Percentiles rank a stretch among this genome's conserved stretches.
Conservation (phyloP, 2,888 invertebrate genomes). For the Calephelis perditalis region DNA sequence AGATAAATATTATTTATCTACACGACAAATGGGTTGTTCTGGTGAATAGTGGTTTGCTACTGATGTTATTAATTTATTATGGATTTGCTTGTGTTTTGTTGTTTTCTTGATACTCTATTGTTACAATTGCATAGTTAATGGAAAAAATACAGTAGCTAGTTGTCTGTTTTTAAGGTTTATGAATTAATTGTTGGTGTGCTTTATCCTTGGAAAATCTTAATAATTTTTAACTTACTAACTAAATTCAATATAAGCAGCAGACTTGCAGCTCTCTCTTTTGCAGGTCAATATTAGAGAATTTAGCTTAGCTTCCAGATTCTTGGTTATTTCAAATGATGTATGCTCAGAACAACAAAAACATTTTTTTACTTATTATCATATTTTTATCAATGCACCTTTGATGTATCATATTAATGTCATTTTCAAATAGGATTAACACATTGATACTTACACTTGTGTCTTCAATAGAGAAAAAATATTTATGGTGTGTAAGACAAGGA, state of each 20-base stretch:
- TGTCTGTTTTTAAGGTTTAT: conserved; percentile 25
- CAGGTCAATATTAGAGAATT: conserved; percentile 15
- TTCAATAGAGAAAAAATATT: background rate
- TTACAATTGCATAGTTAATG: conserved; percentile 45
- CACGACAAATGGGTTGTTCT: conserved; percentile 65
- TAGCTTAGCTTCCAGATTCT: conserved; percentile 23
- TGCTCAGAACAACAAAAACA: conserved; percentile 2
- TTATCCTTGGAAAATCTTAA: conserved; percentile 29
- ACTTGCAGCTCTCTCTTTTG: conserved; percentile 22
- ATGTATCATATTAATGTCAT: conserved; percentile 3
- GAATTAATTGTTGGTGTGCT: conserved; percentile 34
- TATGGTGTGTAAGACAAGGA: conserved; percentile 5
- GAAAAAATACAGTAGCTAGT: conserved; percentile 37
- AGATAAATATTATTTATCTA: conserved; percentile 70
- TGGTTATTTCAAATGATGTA: background rate
- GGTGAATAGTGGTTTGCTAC: conserved; percentile 68
- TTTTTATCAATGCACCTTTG: background rate
- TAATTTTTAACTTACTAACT: conserved; percentile 35
- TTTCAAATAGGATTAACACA: background rate
- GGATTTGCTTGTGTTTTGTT: conserved; percentile 71
- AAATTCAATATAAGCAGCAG: conserved; percentile 23
- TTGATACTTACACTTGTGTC: background rate
- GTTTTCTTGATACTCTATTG: conserved; percentile 56
- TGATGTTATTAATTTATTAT: conserved; percentile 74
- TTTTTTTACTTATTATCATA: conserved; percentile 5